These are phyloP conservation scores for Drosophila navojoa DNA, from an alignment of 1,140 invertebrate species.

Conservation along the genomic window DNA sequence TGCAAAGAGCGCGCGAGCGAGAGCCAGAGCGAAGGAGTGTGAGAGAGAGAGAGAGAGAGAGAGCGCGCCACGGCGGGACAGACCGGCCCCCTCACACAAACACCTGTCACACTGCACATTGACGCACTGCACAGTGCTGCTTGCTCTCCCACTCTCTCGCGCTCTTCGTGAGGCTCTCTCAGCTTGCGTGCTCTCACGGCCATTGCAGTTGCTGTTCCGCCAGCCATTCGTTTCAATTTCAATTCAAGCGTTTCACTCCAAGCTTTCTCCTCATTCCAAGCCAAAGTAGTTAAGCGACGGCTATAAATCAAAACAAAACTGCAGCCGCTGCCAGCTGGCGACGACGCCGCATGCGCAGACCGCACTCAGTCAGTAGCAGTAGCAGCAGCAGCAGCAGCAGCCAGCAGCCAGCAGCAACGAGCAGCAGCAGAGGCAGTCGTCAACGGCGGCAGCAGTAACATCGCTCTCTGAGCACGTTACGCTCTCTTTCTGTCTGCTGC, in stretches of 20 bases:
- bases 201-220: conserved; percentile 48
- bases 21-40: conserved; percentile 12
- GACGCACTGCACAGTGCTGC: conserved; percentile 29
- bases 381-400: conserved; percentile 14
- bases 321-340: conserved; percentile 55
- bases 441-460: conserved; percentile 12
- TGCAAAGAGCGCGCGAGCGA: conserved; percentile 20
- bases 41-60: conserved; percentile 2
- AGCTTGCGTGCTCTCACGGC: conserved; percentile 13
- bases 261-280: conserved; percentile 51
- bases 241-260: conserved; percentile 47
- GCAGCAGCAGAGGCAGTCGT: conserved; percentile 4
- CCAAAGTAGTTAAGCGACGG: conserved; percentile 15
- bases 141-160: conserved; percentile 26
- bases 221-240: conserved; percentile 50
- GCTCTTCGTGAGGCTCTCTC: conserved; percentile 13
- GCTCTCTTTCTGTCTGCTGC: conserved; percentile 54
- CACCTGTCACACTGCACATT: conserved; percentile 65
- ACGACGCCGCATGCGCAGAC: conserved; percentile 49
- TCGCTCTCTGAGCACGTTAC: conserved; percentile 32
- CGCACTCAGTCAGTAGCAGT: conserved; percentile 10
- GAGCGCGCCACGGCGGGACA: conserved; percentile 30
- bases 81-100: conserved; percentile 78
- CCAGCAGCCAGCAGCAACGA: conserved; percentile 5
- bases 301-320: conserved; percentile 76